These are phyloP conservation scores for Trochalopteron elliotii DNA, from an alignment of 2,113 vertebrate species.

Conservation along the genomic window DNA sequence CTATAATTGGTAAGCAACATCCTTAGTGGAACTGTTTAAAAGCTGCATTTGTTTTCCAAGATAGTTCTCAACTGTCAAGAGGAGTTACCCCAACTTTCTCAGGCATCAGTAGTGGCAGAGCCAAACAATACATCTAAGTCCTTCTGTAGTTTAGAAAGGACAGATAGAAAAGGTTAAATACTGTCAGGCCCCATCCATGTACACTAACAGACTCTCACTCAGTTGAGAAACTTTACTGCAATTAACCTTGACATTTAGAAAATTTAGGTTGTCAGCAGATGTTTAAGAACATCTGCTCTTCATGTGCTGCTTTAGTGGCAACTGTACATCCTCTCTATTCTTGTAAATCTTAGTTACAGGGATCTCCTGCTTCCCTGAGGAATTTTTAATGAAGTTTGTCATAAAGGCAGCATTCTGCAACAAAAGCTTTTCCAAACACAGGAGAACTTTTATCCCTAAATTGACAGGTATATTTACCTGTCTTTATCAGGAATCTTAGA, in stretches of 20 bases:
- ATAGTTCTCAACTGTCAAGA: background rate
- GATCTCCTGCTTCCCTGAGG: background rate
- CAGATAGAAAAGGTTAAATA: background rate
- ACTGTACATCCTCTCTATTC: background rate
- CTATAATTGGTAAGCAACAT: background rate
- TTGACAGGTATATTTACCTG: background rate
- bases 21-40: background rate
- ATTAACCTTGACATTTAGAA: background rate
- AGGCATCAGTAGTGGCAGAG: background rate
- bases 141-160: background rate
- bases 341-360: background rate
- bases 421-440: background rate
- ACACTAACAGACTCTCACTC: background rate
- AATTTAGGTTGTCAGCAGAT: background rate
- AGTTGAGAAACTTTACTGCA: background rate
- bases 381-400: accelerated
- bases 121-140: background rate
- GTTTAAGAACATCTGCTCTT: background rate
- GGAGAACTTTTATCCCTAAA: background rate
- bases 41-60: background rate
- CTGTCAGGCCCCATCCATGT: accelerated
- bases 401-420: background rate
- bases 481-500: background rate
- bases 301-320: background rate
- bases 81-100: background rate